Evolutionary conservation across 2,113 vertebrate species (phyloP), one percentile per base, ranked within the genome.

Genomic region (Corythornis vintsioides): DNA sequence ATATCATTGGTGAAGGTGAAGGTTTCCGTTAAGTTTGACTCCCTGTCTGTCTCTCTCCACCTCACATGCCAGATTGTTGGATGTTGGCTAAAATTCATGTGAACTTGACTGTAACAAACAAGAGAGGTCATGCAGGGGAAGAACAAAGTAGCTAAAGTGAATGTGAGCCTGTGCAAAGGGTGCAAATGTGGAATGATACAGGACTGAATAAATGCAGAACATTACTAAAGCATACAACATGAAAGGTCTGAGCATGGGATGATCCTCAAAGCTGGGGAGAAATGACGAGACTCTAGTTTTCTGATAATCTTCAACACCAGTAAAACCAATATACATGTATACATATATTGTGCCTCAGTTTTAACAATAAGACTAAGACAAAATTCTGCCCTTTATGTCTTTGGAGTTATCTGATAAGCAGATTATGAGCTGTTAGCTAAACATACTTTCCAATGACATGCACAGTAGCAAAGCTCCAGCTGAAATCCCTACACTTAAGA

Each of bases 331-430:
- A 42, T 5, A 6, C 2, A 7, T 10, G 5, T 43, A 19, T 26
- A 25, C 3, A 14, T 16, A 38, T 1, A 1, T 5, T 38, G 24
- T 65, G 9, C 33, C 47, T 82, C 6, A 1, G 42, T 45, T 52
- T 59, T 79, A 65, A 42, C 3, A 6, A 59, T 16, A 20, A 71
- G 21, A 88, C 43, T 35, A 90, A 53, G 40, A 35, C 33, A 48
- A 86, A 79, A 66, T 38, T 40, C 25, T 47, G 10, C 3, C 33
- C n/a, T 89, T 74, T 65, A 47, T 38, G 7, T 48, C 26, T 40
- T 78, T 59, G 40, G 17, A 75, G 48, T 86, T 88, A 91, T 70
- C 22, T 1, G 5, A 19, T 35, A 55, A 59, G 16, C 45, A 35
- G 3, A 21, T 70, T 29, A 53, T 1, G 4, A 73, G 59, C 25